These are phyloP conservation scores for Spodoptera frugiperda DNA, from an alignment of 1,140 invertebrate genomes.

Conservation along the genomic window DNA sequence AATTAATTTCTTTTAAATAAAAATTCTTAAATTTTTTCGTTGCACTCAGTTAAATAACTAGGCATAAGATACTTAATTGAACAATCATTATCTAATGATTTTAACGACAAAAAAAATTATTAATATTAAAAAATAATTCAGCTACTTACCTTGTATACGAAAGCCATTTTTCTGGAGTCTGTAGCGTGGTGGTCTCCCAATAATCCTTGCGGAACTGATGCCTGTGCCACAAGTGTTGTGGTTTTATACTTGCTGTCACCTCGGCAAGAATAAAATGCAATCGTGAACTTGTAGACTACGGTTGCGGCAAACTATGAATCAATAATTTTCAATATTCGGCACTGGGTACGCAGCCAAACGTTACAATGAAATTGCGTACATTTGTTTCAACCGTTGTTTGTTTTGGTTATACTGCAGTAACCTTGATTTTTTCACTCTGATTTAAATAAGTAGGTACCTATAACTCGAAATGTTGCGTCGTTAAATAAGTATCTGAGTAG, in stretches of 20 bases:
- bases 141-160: slow-evolving; percentile 74
- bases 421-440: slow-evolving; percentile 21
- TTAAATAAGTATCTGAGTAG: neutral
- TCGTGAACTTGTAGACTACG: slow-evolving; percentile 69
- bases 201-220: slow-evolving; percentile 71
- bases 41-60: too few relatives aligned
- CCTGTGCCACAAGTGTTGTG: slow-evolving; percentile 62
- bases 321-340: slow-evolving; percentile 82
- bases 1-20: neutral
- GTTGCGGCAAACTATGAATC: slow-evolving; percentile 83
- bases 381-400: slow-evolving; percentile 42
- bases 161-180: slow-evolving; percentile 69
- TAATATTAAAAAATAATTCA: neutral
- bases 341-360: slow-evolving; percentile 61
- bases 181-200: slow-evolving; percentile 48
- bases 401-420: slow-evolving; percentile 16
- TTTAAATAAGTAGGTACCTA: neutral
- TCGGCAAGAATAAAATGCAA: slow-evolving; percentile 74
- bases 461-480: neutral
- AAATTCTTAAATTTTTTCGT: too few relatives aligned
- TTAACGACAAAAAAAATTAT: neutral
- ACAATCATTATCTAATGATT: too few relatives aligned
- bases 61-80: too few relatives aligned
- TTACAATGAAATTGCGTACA: slow-evolving; percentile 66
- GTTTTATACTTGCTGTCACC: slow-evolving; percentile 78